Base-by-base conservation (phyloP, 2,888 invertebrate species). In the Pristionchus entomophagus region DNA sequence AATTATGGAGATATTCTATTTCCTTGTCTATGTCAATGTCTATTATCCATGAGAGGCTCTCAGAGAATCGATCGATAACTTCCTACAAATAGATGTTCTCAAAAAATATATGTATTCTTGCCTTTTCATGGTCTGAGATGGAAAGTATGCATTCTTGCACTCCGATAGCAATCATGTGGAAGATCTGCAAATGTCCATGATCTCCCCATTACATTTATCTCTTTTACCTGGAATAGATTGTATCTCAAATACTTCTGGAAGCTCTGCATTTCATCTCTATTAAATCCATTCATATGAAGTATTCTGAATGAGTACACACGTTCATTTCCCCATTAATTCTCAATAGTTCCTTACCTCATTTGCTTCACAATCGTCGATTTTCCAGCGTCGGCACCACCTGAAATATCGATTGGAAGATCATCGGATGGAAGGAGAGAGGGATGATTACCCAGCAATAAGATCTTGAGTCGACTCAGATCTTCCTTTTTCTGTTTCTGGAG, bases 301-400 rank as follows among this genome's bases (percentile, higher is more conserved):
- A 84, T 84, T 49, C 83, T 84, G 65, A 26, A 65, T n/a, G 3
- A 22, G 51, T n/a, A n/a, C n/a, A n/a, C n/a, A n/a, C n/a, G n/a
- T n/a, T n/a, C n/a, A n/a, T n/a, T n/a, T n/a, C n/a, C n/a, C n/a
- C n/a, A n/a, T n/a, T n/a, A n/a, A n/a, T n/a, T n/a, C n/a, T n/a
- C n/a, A n/a, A n/a, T n/a, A n/a, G 45, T 51, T 32, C 14, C 49
- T n/a, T 53, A 88, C 89, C 89, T 87, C 89, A 89, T 88, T 35
- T 89, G 89, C 73, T 89, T 89, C 6, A 88, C 89, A 49, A 89
- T 89, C n/a, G 89, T 89, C 53, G 88, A 88, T 53, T 89, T 89
- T 41, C 89, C 89, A 17, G 89, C 84, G 51, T 89, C 89, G 0
- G 89, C 85, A 1, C 82, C 59, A 19, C 88, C 88, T 19, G 85